Evolutionary conservation across 2,797 vertebrate genomes (phyloP).

Genomic region (Neomorphus geoffroyi): DNA sequence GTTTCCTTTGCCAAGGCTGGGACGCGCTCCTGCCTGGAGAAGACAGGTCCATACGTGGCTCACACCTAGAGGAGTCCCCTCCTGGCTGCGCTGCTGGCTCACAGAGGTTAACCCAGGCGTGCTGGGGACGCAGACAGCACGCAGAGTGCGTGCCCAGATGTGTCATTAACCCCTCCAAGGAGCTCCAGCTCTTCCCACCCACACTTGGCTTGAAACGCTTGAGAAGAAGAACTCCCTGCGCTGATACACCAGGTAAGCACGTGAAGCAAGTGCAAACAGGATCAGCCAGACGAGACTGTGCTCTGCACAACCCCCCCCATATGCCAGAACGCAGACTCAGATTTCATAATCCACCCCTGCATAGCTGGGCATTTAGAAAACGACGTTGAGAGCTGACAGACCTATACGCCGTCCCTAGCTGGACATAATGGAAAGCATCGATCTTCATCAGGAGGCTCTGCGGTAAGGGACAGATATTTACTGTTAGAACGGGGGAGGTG

Average conservation of each 20-base stretch:
- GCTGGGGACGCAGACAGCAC: neutral
- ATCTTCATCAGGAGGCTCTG: slow-evolving; percentile 86
- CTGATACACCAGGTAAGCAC: slow-evolving; percentile 5
- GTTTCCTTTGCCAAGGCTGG: neutral
- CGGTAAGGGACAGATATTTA: neutral
- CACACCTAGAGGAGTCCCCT: neutral
- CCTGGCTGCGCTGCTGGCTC: neutral
- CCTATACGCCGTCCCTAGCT: slow-evolving; percentile 82
- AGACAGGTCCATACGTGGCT: neutral
- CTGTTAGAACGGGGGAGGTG: neutral
- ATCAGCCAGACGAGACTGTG: neutral
- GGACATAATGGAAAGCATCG: slow-evolving; percentile 83
- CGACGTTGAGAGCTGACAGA: slow-evolving; percentile 50
- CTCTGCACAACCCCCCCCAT: neutral
- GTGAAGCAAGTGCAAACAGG: slow-evolving; percentile 34
- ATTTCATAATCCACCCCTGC: neutral
- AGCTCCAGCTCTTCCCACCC: slow-evolving; percentile 27
- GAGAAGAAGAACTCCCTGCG: slow-evolving; percentile 11
- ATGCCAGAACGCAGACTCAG: neutral
- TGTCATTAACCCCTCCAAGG: neutral
- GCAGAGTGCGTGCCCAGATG: neutral
- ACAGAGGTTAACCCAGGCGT: neutral
- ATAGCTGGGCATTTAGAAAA: neutral
- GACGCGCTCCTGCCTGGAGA: neutral
- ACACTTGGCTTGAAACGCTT: slow-evolving; percentile 11